These are phyloP conservation scores for Anoplolepis gracilipes DNA, from an alignment of 1,140 invertebrate species.

Conservation along the genomic window DNA sequence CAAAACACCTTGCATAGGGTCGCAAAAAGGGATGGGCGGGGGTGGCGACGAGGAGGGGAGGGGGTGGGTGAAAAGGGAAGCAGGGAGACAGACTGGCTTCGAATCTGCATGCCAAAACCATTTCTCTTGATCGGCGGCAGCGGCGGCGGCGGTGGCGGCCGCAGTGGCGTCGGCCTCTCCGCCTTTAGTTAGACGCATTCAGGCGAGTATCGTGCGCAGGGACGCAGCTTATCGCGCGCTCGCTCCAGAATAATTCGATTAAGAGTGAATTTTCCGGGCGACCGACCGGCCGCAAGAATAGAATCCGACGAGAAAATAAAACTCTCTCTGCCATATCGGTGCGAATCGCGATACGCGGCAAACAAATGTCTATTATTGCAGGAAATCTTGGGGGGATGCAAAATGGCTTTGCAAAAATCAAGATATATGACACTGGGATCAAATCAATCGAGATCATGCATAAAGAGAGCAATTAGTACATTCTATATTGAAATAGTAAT, in stretches of 20 bases:
- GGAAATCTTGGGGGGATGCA: background rate
- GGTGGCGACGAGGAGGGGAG: background rate
- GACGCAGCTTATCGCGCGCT: slow-evolving; percentile 71
- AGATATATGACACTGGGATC: background rate
- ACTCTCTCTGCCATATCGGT: background rate
- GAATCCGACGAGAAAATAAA: slow-evolving; percentile 49
- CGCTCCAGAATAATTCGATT: slow-evolving; percentile 72
- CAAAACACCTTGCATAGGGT: slow-evolving; percentile 65
- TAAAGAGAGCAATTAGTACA: background rate
- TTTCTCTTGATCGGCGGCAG: slow-evolving; percentile 68
- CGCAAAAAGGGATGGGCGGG: slow-evolving; percentile 36
- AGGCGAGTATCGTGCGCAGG: slow-evolving; percentile 67
- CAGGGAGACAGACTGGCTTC: slow-evolving; percentile 67
- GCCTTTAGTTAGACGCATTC: slow-evolving; percentile 68
- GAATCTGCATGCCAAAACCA: slow-evolving; percentile 78
- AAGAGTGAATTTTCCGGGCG: slow-evolving; percentile 70
- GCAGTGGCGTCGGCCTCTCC: slow-evolving; percentile 57
- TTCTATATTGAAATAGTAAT: background rate
- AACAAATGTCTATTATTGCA: background rate
- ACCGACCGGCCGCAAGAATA: slow-evolving; percentile 58
- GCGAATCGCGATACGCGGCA: slow-evolving; percentile 10
- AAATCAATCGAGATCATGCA: background rate
- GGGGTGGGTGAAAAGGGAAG: slow-evolving; percentile 5
- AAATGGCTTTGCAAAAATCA: background rate
- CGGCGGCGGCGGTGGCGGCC: slow-evolving; percentile 9